phyloP scores from a whole-genome alignment of 2,888 invertebrate genomes.

The Rhorus exstirpatorius region DNA sequence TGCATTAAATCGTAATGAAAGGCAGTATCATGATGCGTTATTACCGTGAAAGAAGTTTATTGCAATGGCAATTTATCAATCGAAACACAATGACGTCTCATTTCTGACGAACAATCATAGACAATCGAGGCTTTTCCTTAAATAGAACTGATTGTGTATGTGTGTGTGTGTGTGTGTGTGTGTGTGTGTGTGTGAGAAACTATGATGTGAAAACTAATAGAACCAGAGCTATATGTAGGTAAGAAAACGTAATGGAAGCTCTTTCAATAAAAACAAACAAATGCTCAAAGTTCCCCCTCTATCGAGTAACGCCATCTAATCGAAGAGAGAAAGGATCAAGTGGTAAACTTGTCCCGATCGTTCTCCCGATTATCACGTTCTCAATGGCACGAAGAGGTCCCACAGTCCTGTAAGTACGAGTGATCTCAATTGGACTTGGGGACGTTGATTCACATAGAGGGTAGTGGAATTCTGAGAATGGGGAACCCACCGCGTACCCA shows the following conservation, averaged over 20 bases:
- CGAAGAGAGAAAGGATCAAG: slow-evolving; percentile 30
- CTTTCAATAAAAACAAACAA: neutral
- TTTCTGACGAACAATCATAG: neutral
- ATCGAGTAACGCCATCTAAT: slow-evolving; percentile 27
- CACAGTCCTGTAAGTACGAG: neutral
- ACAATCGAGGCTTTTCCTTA: neutral
- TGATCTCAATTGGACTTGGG: slow-evolving; percentile 33
- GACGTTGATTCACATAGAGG: slow-evolving; percentile 41
- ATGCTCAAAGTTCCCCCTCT: neutral
- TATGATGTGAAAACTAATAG: neutral
- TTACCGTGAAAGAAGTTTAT: neutral
- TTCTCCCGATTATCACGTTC: slow-evolving; percentile 17
- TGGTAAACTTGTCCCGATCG: slow-evolving; percentile 43
- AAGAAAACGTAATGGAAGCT: neutral
- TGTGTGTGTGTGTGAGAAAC: too few relatives aligned
- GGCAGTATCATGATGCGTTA: neutral
- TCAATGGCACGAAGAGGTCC: slow-evolving; percentile 11
- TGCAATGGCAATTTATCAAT: slow-evolving; percentile 4
- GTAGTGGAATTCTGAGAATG: slow-evolving; percentile 21
- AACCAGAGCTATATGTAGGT: neutral
- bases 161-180: too few relatives aligned
- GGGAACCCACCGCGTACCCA: slow-evolving; percentile 17
- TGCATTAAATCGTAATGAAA: neutral
- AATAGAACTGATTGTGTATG: neutral
- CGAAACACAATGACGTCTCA: neutral